phyloP scores from a whole-genome alignment of 2,797 vertebrate genomes.

The Echeneis naucrates region DNA sequence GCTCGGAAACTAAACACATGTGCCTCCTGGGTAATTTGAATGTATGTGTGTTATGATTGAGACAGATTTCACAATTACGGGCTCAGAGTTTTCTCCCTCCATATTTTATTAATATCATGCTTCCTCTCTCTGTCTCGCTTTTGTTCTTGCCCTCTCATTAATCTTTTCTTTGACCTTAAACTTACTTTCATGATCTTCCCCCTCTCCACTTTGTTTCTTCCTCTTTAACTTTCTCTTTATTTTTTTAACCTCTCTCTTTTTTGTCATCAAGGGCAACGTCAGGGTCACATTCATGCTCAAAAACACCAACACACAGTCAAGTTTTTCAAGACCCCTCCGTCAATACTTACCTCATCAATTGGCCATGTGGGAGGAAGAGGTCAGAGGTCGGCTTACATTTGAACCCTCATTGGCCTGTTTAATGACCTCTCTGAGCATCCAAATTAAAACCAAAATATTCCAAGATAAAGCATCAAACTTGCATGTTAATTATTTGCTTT shows the following conservation, averaged over 20 bases:
- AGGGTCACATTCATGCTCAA: neutral
- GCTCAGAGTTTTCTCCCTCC: constrained; percentile 3
- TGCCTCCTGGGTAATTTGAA: constrained; percentile 30
- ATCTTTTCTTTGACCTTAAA: constrained; percentile 31
- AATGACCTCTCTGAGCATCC: constrained; percentile 18
- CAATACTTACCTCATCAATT: neutral
- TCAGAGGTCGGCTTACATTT: constrained; percentile 39
- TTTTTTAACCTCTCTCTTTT: constrained; percentile 19
- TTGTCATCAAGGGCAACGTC: too few species aligned
- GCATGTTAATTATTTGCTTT: neutral
- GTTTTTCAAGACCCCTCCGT: neutral
- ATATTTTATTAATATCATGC: constrained; percentile 8
- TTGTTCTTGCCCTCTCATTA: constrained; percentile 28
- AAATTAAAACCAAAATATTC: neutral
- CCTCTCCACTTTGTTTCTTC: constrained; percentile 9
- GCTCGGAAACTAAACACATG: constrained; percentile 44
- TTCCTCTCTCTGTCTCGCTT: constrained; percentile 28
- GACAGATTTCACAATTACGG: constrained; percentile 46
- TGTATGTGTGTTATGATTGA: constrained; percentile 39
- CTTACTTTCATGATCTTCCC: neutral
- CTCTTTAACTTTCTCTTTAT: neutral
- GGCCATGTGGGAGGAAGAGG: constrained; percentile 8
- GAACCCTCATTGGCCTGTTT: constrained; percentile 18
- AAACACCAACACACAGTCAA: neutral
- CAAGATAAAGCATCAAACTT: neutral